Evolutionary conservation across 2,888 invertebrate species (phyloP).

Genomic region (Drepanosiphum platanoidis): DNA sequence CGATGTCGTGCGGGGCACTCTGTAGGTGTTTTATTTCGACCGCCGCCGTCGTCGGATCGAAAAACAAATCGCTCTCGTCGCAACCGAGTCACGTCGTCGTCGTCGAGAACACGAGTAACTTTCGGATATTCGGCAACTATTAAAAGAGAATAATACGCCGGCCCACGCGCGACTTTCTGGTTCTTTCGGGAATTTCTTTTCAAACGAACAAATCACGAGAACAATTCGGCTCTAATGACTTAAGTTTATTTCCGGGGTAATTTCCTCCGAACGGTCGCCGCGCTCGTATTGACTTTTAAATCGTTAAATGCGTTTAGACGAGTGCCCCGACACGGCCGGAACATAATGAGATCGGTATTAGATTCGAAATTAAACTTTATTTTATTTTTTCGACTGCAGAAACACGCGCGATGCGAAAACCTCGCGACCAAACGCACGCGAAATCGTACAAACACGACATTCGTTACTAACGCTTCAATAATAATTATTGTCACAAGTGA

Average conservation of each 20-base stretch:
- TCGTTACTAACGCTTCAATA: no score
- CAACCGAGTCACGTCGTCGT: background rate
- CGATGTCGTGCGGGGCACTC: no score
- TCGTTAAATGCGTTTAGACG: background rate
- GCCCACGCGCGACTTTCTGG: background rate
- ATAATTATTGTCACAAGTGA: no score
- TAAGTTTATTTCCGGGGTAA: background rate
- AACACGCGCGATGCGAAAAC: no score
- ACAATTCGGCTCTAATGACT: background rate
- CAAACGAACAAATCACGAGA: background rate
- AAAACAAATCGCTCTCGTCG: background rate
- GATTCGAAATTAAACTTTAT: no score
- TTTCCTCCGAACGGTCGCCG: background rate
- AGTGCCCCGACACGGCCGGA: no score
- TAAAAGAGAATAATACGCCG: background rate
- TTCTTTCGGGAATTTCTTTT: background rate
- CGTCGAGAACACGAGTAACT: background rate
- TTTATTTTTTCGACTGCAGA: no score
- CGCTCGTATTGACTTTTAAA: slow-evolving; percentile 7
- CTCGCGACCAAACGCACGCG: no score
- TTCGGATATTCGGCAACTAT: background rate
- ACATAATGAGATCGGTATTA: no score
- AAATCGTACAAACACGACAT: no score
- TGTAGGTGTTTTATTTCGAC: background rate
- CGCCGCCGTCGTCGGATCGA: background rate